Conservation (phyloP, 2,113 vertebrate genomes). For the Siniperca knerii region DNA sequence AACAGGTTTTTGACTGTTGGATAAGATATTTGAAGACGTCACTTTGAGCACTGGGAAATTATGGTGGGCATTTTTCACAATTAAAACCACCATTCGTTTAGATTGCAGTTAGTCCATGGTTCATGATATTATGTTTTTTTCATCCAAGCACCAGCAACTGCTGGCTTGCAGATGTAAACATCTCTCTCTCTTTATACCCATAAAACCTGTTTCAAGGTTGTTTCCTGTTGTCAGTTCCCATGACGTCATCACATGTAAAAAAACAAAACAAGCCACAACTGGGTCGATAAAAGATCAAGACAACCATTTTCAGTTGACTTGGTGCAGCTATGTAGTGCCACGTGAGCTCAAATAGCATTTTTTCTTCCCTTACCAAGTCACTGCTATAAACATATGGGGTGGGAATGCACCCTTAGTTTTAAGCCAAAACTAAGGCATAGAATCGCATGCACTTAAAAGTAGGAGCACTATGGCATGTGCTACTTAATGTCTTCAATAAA, state of each 20-base stretch:
- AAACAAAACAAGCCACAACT: not conserved
- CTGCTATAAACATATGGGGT: not conserved
- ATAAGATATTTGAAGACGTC: not conserved
- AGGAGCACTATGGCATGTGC: not conserved
- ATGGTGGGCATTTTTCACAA: not conserved
- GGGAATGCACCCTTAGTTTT: not conserved
- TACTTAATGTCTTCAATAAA: not conserved
- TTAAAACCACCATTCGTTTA: not conserved
- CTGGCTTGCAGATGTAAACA: not conserved
- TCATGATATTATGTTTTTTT: not conserved
- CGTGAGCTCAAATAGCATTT: not conserved
- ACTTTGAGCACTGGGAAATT: not conserved
- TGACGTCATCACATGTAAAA: not conserved
- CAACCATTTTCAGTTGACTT: not conserved
- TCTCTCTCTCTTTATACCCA: not conserved
- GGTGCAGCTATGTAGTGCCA: not conserved
- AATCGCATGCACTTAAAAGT: not conserved
- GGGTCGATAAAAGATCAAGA: not conserved
- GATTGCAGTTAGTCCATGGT: not conserved
- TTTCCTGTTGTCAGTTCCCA: slow-evolving; percentile 18
- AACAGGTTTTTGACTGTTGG: not conserved
- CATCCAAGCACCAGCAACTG: not conserved
- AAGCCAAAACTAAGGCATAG: not conserved
- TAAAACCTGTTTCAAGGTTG: not conserved
- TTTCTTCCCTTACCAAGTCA: not conserved